These are phyloP conservation scores for Chamaea fasciata DNA, from an alignment of 2,113 vertebrate genomes.

Conservation along the genomic window DNA sequence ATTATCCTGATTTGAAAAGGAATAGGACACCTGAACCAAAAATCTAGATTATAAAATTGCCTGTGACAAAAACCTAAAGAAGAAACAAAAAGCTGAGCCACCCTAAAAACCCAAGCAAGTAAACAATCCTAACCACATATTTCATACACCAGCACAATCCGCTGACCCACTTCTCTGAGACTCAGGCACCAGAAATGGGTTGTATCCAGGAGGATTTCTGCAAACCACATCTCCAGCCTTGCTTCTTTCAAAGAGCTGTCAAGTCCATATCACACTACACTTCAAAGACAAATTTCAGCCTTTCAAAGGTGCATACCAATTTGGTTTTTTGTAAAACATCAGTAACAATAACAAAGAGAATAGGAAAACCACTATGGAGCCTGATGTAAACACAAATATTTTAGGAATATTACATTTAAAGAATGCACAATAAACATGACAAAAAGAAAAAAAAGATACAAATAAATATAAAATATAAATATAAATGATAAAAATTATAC, in stretches of 20 bases:
- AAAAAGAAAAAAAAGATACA: not conserved
- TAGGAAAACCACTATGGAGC: not conserved
- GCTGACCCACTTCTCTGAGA: slow-evolving; percentile 1
- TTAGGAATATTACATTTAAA: not conserved
- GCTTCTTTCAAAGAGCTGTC: not conserved
- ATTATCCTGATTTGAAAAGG: not conserved
- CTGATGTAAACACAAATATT: not conserved
- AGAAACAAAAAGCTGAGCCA: not conserved
- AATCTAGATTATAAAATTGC: not conserved
- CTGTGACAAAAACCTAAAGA: not conserved
- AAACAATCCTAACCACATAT: not conserved
- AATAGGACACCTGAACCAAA: not conserved
- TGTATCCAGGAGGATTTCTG: slow-evolving; percentile 5
- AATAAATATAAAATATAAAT: no score
- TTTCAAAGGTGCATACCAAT: not conserved
- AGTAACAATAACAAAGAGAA: not conserved
- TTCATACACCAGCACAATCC: not conserved
- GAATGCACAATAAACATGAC: not conserved
- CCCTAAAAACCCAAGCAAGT: not conserved
- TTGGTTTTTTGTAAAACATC: not conserved
- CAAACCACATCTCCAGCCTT: not conserved
- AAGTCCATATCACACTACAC: not conserved
- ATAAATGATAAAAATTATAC: not conserved
- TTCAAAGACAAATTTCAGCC: slow-evolving; percentile 3
- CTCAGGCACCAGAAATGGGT: not conserved